Percentiles rank a stretch among this genome's conserved stretches.
These are phyloP conservation scores for Eupithecia vulgata DNA, from an alignment of 2,888 invertebrate species.

Conservation along the genomic window DNA sequence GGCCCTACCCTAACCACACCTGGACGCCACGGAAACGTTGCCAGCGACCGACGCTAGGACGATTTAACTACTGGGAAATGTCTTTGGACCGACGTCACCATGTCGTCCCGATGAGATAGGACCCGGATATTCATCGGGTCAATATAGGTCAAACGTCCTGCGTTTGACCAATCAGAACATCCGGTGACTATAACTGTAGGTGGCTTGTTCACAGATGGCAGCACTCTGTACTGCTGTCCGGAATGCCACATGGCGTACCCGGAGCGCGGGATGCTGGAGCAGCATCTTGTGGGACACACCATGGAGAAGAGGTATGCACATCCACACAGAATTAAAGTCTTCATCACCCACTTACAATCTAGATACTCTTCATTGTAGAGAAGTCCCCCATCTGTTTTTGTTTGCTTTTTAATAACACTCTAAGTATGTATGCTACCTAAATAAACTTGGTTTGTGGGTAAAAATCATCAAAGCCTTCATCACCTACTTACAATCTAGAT, in stretches of 20 bases:
- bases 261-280: conserved; percentile 91
- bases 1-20: too few relatives aligned
- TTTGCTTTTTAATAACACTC: too few relatives aligned
- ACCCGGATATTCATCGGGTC: too few relatives aligned
- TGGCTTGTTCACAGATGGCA: conserved; percentile 85
- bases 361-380: not conserved
- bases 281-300: conserved; percentile 94
- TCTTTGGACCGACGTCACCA: too few relatives aligned
- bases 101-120: too few relatives aligned
- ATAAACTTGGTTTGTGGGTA: too few relatives aligned
- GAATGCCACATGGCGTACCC: conserved; percentile 96
- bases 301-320: conserved; percentile 87
- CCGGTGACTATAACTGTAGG: not conserved
- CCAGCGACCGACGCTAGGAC: too few relatives aligned
- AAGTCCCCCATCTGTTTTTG: too few relatives aligned
- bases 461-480: not conserved
- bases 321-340: not conserved
- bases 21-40: too few relatives aligned
- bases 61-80: too few relatives aligned
- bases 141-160: too few relatives aligned
- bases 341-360: not conserved
- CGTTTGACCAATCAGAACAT: not conserved
- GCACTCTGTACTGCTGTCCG: conserved; percentile 93
- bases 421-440: too few relatives aligned
- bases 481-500: not conserved